Evolutionary conservation across 2,888 invertebrate genomes (phyloP).

Genomic region (Ellobium chinense): DNA sequence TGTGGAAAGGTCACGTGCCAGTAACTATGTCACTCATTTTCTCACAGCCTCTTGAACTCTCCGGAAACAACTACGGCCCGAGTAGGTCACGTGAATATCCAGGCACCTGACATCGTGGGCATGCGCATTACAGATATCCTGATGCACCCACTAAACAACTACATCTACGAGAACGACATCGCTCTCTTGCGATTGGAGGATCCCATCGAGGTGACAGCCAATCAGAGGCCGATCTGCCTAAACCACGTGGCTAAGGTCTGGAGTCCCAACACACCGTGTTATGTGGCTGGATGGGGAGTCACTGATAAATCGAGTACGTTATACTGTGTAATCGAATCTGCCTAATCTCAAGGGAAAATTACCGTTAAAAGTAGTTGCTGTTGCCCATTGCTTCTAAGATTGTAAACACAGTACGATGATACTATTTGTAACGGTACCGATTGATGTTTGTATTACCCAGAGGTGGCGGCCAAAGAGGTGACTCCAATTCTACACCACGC

Average conservation of each 20-base stretch:
- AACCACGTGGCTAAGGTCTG: slow-evolving; percentile 24
- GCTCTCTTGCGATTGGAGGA: slow-evolving; percentile 61
- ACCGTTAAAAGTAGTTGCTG: no score
- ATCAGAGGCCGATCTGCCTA: slow-evolving; percentile 57
- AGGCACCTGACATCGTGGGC: slow-evolving; percentile 40
- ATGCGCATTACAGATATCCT: slow-evolving; percentile 59
- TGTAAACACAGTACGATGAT: not conserved
- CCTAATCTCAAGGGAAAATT: no score
- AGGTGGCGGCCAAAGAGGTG: slow-evolving; percentile 32
- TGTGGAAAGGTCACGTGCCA: no score
- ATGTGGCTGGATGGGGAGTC: slow-evolving; percentile 67
- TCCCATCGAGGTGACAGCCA: slow-evolving; percentile 49
- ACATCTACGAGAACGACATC: slow-evolving; percentile 64
- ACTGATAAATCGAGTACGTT: slow-evolving; percentile 44
- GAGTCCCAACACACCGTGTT: slow-evolving; percentile 53
- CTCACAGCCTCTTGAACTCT: slow-evolving; percentile 30
- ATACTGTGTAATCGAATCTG: no score
- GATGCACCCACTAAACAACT: slow-evolving; percentile 60
- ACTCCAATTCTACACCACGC: slow-evolving; percentile 60
- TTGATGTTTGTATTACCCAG: no score
- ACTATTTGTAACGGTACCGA: no score
- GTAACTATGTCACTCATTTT: no score
- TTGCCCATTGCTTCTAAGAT: not conserved
- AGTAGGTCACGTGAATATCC: slow-evolving; percentile 56
- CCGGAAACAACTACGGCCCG: slow-evolving; percentile 52